A percentile compares a stretch with the other conserved stretches of the same genome.
phyloP scores from a whole-genome alignment of 2,797 vertebrate species.

The Esox masquinongy region DNA sequence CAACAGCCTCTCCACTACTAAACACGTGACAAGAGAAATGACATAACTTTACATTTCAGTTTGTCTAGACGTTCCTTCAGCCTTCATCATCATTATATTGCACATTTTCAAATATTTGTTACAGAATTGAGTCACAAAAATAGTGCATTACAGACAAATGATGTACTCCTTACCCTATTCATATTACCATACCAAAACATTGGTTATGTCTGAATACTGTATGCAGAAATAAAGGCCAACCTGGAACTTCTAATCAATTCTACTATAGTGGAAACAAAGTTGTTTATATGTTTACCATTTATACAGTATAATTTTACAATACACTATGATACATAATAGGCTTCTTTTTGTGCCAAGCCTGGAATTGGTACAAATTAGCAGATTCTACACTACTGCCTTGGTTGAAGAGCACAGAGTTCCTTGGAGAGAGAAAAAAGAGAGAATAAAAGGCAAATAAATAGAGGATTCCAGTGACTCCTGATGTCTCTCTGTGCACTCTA shows the following conservation, averaged over 20 bases:
- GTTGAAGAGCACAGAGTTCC: conserved; percentile 1
- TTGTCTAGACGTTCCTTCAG: conserved; percentile 3
- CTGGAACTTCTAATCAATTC: background rate
- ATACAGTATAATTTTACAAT: conserved; percentile 23
- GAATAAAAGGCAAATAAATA: conserved; percentile 27
- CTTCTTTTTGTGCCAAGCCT: background rate
- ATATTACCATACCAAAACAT: conserved; percentile 4
- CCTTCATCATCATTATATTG: conserved; percentile 50
- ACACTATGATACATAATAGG: conserved; percentile 23
- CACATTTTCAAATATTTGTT: conserved; percentile 40
- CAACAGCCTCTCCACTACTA: conserved; percentile 17
- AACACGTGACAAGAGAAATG: conserved; percentile 32
- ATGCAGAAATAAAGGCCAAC: conserved; percentile 18
- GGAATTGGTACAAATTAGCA: conserved; percentile 23
- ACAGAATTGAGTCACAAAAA: conserved; percentile 28
- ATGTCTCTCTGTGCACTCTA: conserved; percentile 16
- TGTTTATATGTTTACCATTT: background rate
- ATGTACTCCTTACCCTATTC: conserved; percentile 1
- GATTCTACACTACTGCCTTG: conserved; percentile 16
- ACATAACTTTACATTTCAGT: conserved; percentile 13
- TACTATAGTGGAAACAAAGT: background rate
- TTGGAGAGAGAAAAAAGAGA: background rate
- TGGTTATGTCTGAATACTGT: background rate
- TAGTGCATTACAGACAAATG: background rate
- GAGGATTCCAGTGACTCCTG: conserved; percentile 45